Evolutionary conservation across 1,140 invertebrate species (phyloP).

Genomic region (Teleopsis dalmanni): DNA sequence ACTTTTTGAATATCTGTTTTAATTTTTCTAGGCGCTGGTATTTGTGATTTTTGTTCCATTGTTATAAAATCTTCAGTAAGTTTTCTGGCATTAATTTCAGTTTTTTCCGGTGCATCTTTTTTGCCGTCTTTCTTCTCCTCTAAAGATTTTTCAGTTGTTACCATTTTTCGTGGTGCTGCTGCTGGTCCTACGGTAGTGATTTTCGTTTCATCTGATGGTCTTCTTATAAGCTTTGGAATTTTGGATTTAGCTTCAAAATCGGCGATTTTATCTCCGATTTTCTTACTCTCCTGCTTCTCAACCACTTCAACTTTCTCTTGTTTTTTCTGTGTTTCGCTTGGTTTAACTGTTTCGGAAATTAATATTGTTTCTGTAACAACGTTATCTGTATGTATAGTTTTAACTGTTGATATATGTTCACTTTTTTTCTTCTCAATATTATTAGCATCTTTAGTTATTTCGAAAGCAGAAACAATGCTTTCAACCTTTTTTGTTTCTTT

Average conservation of each 20-base stretch:
- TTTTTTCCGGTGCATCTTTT: background rate
- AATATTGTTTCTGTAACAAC: background rate
- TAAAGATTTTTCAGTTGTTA: background rate
- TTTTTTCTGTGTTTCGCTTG: too few species aligned
- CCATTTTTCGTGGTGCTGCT: background rate
- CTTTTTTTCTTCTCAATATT: background rate
- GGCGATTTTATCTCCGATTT: constrained; percentile 37
- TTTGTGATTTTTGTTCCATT: constrained; percentile 4
- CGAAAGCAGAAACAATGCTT: constrained; percentile 8
- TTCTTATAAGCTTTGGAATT: background rate
- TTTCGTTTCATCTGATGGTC: background rate
- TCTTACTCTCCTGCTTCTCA: background rate
- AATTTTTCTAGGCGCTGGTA: too few species aligned
- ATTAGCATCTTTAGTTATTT: background rate
- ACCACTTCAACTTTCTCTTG: too few species aligned
- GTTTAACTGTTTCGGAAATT: constrained; percentile 1
- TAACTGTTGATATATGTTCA: background rate
- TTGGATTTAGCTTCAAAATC: constrained; percentile 33
- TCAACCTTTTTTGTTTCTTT: constrained; percentile 6
- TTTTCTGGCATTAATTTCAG: background rate
- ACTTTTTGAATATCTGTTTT: too few species aligned
- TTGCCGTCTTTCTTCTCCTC: background rate
- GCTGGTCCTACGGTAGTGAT: background rate
- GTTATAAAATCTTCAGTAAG: background rate
- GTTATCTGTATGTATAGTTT: background rate